Base-by-base conservation (phyloP, 2,888 invertebrate genomes). In the Palloptera scutellata region DNA sequence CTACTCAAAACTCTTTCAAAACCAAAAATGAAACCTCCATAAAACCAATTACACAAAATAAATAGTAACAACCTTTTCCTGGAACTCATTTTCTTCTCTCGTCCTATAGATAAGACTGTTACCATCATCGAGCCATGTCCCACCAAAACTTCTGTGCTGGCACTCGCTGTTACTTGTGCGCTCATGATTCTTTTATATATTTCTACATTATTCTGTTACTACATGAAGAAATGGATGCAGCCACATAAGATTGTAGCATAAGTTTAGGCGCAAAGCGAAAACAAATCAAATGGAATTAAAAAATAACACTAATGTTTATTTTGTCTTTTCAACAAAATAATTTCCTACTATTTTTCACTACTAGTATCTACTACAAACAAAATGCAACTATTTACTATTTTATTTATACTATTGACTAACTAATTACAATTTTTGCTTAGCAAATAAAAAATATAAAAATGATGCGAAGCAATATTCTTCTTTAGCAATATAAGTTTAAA, bases 91-190 rank as follows among this genome's bases (percentile, higher is more conserved):
- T 10, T 41, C 0, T 11, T 43, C 13, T 55, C 12, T 63, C 42
- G 60, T 10, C 64, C 51, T 88, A 1, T 88, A 93, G 94, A 94
- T 84, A 94, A 94, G 88, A 95, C 94, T 65, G 93, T 95, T 74
- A 94, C 94, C 75, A 93, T 95, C 74, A 91, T 94, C 76, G 95
- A 95, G 84, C 94, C 94, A 13, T 96, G 96, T 83, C 96, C 96
- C 59, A 95, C 95, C 79, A 94, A 94, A 85, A 92, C 93, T 40
- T 96, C 96, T 8, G 93, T 97, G n/a, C 86, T 96, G 76, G 92
- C 95, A 45, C 86, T 97, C 69, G 95, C 95, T 70, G 95, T 96
- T 41, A 95, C 96, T 64, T 96, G 96, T 84, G 95, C 95, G 68
- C 89, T 96, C 70, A 88, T 97, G 79, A 90, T 96, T 63, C 89